Conservation (phyloP, 2,797 vertebrate species). For the Salmo trutta region DNA sequence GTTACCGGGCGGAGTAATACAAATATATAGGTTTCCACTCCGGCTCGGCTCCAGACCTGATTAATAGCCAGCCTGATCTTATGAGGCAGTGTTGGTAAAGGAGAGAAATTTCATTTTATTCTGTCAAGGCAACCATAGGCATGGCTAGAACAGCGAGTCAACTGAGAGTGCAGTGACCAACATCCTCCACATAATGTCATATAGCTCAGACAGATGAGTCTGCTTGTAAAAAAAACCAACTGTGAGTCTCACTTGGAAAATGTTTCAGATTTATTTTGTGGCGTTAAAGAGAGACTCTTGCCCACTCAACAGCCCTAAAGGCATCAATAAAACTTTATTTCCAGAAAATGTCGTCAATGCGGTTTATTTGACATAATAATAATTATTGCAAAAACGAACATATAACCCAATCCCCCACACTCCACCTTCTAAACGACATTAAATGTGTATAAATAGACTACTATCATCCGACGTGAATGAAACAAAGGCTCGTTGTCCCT, state of each 20-base stretch:
- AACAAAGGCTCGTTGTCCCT: not conserved
- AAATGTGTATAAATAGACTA: not conserved
- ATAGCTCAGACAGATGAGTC: constrained; percentile 28
- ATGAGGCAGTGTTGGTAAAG: constrained; percentile 40
- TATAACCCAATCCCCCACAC: not conserved
- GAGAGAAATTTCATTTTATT: constrained; percentile 35
- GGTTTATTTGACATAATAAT: constrained; percentile 29
- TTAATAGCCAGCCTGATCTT: constrained; percentile 56
- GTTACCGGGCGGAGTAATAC: constrained; percentile 11
- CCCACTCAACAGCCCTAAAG: constrained; percentile 15
- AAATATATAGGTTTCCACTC: constrained; percentile 52
- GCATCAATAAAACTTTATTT: constrained; percentile 22
- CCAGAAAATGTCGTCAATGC: constrained; percentile 12
- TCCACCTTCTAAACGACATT: not conserved
- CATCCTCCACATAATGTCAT: constrained; percentile 11
- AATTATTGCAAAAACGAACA: constrained; percentile 1
- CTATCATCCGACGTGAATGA: not conserved
- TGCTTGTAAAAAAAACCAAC: constrained; percentile 11
- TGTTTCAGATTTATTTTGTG: constrained; percentile 46
- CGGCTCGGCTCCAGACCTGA: constrained; percentile 53
- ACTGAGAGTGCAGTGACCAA: constrained; percentile 5
- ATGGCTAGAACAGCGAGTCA: not conserved
- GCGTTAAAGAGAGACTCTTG: constrained; percentile 10
- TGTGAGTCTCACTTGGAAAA: constrained; percentile 18
- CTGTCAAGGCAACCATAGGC: constrained; percentile 3